These are phyloP conservation scores for Ochropleura plecta DNA, from an alignment of 2,888 invertebrate species.

Conservation along the genomic window DNA sequence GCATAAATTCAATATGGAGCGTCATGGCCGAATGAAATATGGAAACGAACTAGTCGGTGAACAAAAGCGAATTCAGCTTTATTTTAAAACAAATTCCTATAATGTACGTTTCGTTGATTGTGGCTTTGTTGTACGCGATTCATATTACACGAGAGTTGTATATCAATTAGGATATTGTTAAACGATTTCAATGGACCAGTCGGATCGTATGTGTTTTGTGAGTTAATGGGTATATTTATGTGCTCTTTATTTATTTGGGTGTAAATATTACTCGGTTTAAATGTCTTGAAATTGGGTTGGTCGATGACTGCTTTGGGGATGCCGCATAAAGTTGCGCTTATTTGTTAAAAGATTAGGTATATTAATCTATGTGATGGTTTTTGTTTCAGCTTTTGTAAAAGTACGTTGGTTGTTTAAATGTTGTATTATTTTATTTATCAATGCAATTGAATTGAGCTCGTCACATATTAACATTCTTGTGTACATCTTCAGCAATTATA, in stretches of 20 bases:
- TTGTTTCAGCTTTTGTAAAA: background rate
- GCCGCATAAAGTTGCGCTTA: background rate
- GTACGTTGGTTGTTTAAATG: background rate
- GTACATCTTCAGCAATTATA: background rate
- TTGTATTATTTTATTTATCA: background rate
- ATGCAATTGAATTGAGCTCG: background rate
- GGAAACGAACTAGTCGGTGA: slow-evolving; percentile 60
- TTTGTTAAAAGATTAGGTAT: background rate
- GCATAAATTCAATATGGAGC: slow-evolving; percentile 70
- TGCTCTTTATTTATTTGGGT: slow-evolving; percentile 28
- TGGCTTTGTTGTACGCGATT: slow-evolving; percentile 55
- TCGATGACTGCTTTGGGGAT: background rate
- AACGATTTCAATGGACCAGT: slow-evolving; percentile 48
- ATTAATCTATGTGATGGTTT: background rate
- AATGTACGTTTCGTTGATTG: slow-evolving; percentile 64
- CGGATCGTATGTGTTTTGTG: slow-evolving; percentile 19
- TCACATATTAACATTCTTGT: background rate
- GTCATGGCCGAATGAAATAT: slow-evolving; percentile 69
- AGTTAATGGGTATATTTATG: slow-evolving; percentile 20
- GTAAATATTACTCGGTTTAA: slow-evolving; percentile 23
- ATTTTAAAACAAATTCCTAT: slow-evolving; percentile 65
- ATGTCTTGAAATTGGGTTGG: background rate
- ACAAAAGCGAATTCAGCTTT: slow-evolving; percentile 63
- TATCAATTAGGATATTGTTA: slow-evolving; percentile 62
- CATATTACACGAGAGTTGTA: slow-evolving; percentile 57